phyloP scores from a whole-genome alignment of 2,113 vertebrate genomes.

The Epinephelus lanceolatus region DNA sequence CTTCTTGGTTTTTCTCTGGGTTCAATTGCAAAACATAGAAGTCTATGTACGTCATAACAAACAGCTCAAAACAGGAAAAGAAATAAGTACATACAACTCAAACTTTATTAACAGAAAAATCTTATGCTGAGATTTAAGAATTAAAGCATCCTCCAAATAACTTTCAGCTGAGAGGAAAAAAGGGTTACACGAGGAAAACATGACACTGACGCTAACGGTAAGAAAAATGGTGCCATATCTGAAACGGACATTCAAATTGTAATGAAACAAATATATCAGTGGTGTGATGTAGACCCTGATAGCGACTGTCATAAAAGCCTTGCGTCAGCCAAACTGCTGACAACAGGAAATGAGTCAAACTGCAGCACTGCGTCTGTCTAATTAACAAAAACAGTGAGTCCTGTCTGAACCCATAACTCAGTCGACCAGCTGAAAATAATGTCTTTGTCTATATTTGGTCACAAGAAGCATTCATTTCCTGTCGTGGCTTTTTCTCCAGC shows the following conservation, averaged over 20 bases:
- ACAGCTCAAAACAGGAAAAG: neutral
- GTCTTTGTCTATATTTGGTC: neutral
- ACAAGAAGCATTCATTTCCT: conserved; percentile 2
- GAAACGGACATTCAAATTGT: conserved; percentile 1
- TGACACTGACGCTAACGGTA: neutral
- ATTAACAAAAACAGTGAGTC: conserved; percentile 15
- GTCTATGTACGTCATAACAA: neutral
- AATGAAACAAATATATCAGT: neutral
- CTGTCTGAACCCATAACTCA: conserved; percentile 22
- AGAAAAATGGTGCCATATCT: neutral
- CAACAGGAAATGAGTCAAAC: conserved; percentile 36
- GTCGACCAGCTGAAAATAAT: neutral
- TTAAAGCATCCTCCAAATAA: neutral
- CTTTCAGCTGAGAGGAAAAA: neutral
- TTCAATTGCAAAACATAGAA: neutral
- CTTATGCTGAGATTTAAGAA: neutral
- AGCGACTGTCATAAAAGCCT: neutral
- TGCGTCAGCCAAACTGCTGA: neutral
- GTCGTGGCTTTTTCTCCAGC: neutral
- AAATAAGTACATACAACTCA: neutral
- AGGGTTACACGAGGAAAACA: neutral
- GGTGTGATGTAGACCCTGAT: neutral
- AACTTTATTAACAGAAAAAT: neutral
- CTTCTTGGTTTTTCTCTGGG: neutral
- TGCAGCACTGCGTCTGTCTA: neutral